Evolutionary conservation across 1,140 invertebrate species (phyloP).

Genomic region (Drosophila nasuta): DNA sequence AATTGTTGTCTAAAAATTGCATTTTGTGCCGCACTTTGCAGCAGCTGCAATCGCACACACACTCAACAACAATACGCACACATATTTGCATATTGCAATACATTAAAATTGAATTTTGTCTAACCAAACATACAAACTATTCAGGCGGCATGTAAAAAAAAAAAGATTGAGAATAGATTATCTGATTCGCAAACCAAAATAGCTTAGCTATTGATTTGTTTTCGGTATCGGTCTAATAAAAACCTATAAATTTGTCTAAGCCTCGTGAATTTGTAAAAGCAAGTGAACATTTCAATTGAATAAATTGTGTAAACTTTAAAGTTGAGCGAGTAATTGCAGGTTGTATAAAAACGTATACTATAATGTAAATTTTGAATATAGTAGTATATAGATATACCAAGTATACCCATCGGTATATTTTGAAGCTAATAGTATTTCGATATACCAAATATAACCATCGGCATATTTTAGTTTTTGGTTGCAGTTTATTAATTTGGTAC

Average conservation of each 20-base stretch:
- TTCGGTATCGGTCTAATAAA: background rate
- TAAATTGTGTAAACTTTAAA: background rate
- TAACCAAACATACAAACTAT: slow-evolving; percentile 14
- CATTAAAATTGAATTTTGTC: slow-evolving; percentile 32
- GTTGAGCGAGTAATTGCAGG: background rate
- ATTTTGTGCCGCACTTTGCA: slow-evolving; percentile 11
- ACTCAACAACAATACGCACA: background rate
- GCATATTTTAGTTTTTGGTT: too few species aligned
- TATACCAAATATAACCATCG: too few species aligned
- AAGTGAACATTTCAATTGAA: background rate
- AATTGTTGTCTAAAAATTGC: slow-evolving; percentile 10
- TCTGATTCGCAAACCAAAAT: slow-evolving; percentile 18
- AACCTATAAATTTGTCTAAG: slow-evolving; percentile 3
- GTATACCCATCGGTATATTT: too few species aligned
- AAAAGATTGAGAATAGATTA: slow-evolving; percentile 14
- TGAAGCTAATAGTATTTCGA: too few species aligned
- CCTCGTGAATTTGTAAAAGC: slow-evolving; percentile 3
- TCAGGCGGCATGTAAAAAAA: background rate
- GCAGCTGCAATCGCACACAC: slow-evolving; percentile 9
- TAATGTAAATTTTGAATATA: too few species aligned
- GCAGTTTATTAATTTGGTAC: too few species aligned
- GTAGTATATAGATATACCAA: too few species aligned
- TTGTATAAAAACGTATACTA: too few species aligned
- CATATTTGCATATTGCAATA: slow-evolving; percentile 21
- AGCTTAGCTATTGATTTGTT: slow-evolving; percentile 26